A percentile compares a stretch with the other conserved stretches of the same genome.
Evolutionary conservation across 2,797 vertebrate genomes (phyloP).

Genomic region (Tapera naevia): DNA sequence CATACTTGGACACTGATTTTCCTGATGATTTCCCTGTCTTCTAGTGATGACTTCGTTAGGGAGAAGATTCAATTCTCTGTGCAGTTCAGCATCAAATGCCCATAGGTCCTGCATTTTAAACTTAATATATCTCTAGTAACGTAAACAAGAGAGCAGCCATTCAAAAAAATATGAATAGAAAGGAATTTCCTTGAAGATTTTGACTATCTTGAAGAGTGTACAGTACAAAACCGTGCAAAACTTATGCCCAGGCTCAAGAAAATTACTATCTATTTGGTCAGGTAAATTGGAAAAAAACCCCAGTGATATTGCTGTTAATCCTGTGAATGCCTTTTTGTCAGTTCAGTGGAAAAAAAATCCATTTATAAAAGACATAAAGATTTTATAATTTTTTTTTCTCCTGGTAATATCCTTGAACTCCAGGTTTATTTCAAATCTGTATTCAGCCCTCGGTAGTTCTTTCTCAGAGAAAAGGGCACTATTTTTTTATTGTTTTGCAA

Average conservation of each 20-base stretch:
- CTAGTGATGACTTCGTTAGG: background rate
- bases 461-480: background rate
- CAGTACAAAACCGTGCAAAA: background rate
- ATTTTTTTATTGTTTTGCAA: background rate
- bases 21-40: background rate
- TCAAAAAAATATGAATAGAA: background rate
- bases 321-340: background rate
- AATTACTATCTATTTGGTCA: background rate
- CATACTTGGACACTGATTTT: background rate
- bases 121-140: background rate
- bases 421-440: background rate
- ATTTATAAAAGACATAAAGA: background rate
- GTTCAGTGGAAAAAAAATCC: background rate
- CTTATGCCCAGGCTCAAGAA: background rate
- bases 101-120: background rate
- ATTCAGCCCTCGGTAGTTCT: background rate
- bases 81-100: background rate
- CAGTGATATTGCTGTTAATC: background rate
- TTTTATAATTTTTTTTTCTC: background rate
- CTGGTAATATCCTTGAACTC: background rate
- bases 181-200: background rate
- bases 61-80: background rate
- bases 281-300: background rate
- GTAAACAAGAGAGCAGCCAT: background rate
- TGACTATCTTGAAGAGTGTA: background rate